Percentiles rank a stretch among this genome's conserved stretches.
These are phyloP conservation scores for Micrasema longulum DNA, from an alignment of 1,140 invertebrate genomes.

Conservation along the genomic window DNA sequence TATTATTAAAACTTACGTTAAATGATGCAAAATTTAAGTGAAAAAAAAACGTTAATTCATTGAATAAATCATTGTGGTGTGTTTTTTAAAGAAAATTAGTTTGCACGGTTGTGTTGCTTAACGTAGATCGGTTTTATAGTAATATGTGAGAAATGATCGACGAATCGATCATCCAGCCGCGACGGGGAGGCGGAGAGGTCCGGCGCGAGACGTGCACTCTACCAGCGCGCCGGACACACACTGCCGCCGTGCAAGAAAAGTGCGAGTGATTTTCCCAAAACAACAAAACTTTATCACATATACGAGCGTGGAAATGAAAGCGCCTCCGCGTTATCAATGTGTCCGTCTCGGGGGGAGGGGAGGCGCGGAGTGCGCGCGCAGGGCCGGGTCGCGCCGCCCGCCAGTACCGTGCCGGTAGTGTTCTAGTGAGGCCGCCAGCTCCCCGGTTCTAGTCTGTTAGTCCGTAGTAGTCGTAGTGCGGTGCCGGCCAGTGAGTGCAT, in stretches of 20 bases:
- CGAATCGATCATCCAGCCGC: no score
- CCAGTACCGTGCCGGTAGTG: conserved; percentile 47
- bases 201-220: not conserved
- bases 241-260: conserved; percentile 6
- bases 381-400: conserved; percentile 17
- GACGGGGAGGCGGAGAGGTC: not conserved
- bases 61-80: no score
- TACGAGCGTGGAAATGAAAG: conserved; percentile 29
- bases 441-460: conserved; percentile 59
- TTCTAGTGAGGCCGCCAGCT: conserved; percentile 34
- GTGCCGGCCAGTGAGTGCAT: conserved; percentile 54
- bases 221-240: not conserved
- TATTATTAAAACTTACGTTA: no score
- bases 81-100: no score
- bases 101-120: no score
- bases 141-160: no score
- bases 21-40: no score
- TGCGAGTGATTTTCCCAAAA: conserved; percentile 23
- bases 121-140: no score
- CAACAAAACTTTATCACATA: conserved; percentile 25
- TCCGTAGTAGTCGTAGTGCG: conserved; percentile 46
- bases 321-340: conserved; percentile 41
- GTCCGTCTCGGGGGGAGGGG: not conserved
- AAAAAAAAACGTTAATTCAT: no score
- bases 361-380: conserved; percentile 32